These are phyloP conservation scores for Coptotermes formosanus DNA, from an alignment of 1,140 invertebrate species.

Conservation along the genomic window DNA sequence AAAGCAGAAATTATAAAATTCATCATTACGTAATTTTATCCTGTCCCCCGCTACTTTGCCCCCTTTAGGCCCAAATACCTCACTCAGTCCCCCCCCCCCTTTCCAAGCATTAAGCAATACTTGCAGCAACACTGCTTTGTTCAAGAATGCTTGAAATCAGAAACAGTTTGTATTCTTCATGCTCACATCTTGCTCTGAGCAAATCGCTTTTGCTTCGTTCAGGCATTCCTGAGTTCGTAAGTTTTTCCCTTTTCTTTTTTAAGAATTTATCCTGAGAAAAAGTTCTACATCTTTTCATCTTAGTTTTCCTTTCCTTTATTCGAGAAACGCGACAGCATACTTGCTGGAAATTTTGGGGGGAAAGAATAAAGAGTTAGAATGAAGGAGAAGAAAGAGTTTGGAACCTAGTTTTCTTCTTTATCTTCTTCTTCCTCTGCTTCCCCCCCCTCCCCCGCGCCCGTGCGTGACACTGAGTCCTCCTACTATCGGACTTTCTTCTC, in stretches of 20 bases:
- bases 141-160: neutral
- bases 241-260: neutral
- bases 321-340: neutral
- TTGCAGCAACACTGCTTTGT: neutral
- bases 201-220: neutral
- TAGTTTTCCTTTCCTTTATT: neutral
- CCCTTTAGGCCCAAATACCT: too few species aligned
- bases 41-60: too few species aligned
- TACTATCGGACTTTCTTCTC: neutral
- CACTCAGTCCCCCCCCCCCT: too few species aligned
- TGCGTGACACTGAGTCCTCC: neutral
- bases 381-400: constrained; percentile 2
- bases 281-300: constrained; percentile 9
- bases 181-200: neutral
- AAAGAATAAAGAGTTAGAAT: constrained; percentile 3
- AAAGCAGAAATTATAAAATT: too few species aligned
- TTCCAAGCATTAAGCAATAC: neutral
- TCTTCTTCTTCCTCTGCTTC: neutral
- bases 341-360: neutral
- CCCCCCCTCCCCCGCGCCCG: neutral
- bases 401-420: neutral
- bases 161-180: neutral
- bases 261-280: neutral
- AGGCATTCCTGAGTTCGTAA: neutral
- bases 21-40: too few species aligned